Percentiles rank a stretch among this genome's conserved stretches.
Evolutionary conservation across 2,888 invertebrate genomes (phyloP).

Genomic region (Tetrapedia diversipes): DNA sequence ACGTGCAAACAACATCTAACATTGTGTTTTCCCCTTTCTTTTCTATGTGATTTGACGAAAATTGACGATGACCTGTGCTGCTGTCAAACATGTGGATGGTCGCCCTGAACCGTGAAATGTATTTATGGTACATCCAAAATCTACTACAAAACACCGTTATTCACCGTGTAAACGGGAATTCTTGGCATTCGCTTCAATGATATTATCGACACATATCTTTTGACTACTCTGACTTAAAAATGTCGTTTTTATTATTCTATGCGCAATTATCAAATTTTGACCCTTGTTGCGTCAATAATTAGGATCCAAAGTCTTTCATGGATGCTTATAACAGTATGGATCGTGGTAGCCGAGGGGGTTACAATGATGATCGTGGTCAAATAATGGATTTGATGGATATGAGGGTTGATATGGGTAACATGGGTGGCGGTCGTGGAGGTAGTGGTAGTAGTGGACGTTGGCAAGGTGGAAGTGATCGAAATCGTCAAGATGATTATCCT

Average conservation of each 20-base stretch:
- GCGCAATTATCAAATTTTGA: conserved; percentile 11
- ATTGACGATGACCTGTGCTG: conserved; percentile 83
- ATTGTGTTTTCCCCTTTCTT: conserved; percentile 83
- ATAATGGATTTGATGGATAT: conserved; percentile 83
- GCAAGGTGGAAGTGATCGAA: conserved; percentile 84
- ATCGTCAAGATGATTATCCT: conserved; percentile 87
- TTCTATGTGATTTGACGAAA: conserved; percentile 83
- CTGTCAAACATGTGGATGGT: conserved; percentile 83
- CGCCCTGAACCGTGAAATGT: conserved; percentile 79
- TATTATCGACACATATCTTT: conserved; percentile 46
- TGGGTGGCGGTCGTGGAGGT: conserved; percentile 80
- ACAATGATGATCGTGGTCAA: conserved; percentile 81
- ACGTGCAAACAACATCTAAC: conserved; percentile 77
- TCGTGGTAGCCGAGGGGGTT: conserved; percentile 80
- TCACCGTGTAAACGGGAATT: conserved; percentile 61
- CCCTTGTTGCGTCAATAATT: conserved; percentile 37
- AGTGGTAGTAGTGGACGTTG: conserved; percentile 80
- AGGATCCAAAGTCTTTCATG: conserved; percentile 84
- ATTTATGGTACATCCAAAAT: conserved; percentile 74
- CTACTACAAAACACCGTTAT: conserved; percentile 63
- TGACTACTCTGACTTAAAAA: conserved; percentile 25
- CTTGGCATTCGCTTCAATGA: conserved; percentile 56
- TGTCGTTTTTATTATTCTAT: conserved; percentile 25
- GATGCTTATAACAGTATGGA: conserved; percentile 82
- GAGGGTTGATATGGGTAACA: conserved; percentile 82